These are phyloP conservation scores for Colossoma macropomum DNA, from an alignment of 2,113 vertebrate genomes.

Conservation along the genomic window DNA sequence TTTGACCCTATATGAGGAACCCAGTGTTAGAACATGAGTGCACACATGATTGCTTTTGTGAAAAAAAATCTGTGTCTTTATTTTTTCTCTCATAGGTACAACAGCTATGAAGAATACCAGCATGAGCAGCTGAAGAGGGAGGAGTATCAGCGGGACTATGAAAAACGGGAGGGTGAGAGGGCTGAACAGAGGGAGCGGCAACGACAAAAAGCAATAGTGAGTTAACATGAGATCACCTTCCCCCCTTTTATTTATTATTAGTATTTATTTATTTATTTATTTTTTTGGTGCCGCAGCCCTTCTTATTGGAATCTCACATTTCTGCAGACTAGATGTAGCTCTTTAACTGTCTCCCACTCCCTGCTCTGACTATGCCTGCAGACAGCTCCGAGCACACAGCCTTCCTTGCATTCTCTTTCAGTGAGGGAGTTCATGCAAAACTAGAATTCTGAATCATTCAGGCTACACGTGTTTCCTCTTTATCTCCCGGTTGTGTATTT, in stretches of 20 bases:
- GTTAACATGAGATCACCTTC: slow-evolving; percentile 58
- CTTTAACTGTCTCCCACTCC: slow-evolving; percentile 12
- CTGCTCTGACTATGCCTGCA: slow-evolving; percentile 52
- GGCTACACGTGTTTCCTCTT: slow-evolving; percentile 70
- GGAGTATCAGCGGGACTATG: slow-evolving; percentile 89
- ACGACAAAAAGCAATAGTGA: slow-evolving; percentile 95
- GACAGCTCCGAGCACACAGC: slow-evolving; percentile 60
- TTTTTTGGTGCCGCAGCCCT: slow-evolving; percentile 6
- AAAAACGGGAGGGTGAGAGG: slow-evolving; percentile 93
- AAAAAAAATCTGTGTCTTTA: background rate
- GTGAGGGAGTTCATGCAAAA: slow-evolving; percentile 67
- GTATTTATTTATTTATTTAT: background rate
- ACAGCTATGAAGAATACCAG: slow-evolving; percentile 98
- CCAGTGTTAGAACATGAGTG: slow-evolving; percentile 21
- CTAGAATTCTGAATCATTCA: slow-evolving; percentile 73
- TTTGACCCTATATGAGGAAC: slow-evolving; percentile 32
- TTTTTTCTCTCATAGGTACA: slow-evolving; percentile 78
- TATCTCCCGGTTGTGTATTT: slow-evolving; percentile 74
- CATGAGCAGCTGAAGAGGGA: slow-evolving; percentile 94
- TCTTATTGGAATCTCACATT: slow-evolving; percentile 13
- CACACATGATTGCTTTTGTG: slow-evolving; percentile 28
- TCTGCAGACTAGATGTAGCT: background rate
- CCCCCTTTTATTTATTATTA: background rate
- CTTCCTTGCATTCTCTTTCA: slow-evolving; percentile 40
- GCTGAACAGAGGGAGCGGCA: slow-evolving; percentile 93